phyloP scores from a whole-genome alignment of 1,140 invertebrate species.

The Ips typographus region DNA sequence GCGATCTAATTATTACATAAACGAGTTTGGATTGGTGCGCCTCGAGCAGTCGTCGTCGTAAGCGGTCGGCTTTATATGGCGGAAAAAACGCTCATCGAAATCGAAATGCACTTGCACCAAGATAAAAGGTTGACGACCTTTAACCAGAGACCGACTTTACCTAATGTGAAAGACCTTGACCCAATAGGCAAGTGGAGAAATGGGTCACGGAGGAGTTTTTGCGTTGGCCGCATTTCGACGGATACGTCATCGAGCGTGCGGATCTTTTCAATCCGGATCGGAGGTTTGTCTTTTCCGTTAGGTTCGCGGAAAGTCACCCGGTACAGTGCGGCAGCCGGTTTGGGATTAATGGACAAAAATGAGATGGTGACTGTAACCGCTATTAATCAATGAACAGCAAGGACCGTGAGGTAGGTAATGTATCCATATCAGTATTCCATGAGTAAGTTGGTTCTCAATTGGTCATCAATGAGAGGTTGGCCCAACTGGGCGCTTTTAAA shows the following conservation, averaged over 20 bases:
- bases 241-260: not conserved
- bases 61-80: conserved; percentile 12
- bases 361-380: not conserved
- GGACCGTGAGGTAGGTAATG: too few relatives aligned
- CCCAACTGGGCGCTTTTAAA: too few relatives aligned
- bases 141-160: conserved; percentile 27
- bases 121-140: conserved; percentile 28
- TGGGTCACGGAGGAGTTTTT: conserved; percentile 29
- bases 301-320: conserved; percentile 14
- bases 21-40: not conserved
- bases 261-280: not conserved
- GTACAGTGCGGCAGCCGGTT: not conserved
- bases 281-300: not conserved
- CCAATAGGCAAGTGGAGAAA: conserved; percentile 32
- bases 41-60: conserved; percentile 3
- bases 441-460: too few relatives aligned
- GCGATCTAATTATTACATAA: conserved; percentile 1
- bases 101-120: conserved; percentile 25
- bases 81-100: conserved; percentile 14
- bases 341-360: conserved; percentile 9
- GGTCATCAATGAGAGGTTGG: too few relatives aligned
- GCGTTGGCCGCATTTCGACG: not conserved
- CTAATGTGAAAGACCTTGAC: conserved; percentile 33
- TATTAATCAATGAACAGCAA: too few relatives aligned
- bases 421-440: too few relatives aligned